Percentiles rank a stretch among this genome's conserved stretches.
Evolutionary conservation across 1,140 invertebrate species (phyloP).

Genomic region (Nylanderia fulva): DNA sequence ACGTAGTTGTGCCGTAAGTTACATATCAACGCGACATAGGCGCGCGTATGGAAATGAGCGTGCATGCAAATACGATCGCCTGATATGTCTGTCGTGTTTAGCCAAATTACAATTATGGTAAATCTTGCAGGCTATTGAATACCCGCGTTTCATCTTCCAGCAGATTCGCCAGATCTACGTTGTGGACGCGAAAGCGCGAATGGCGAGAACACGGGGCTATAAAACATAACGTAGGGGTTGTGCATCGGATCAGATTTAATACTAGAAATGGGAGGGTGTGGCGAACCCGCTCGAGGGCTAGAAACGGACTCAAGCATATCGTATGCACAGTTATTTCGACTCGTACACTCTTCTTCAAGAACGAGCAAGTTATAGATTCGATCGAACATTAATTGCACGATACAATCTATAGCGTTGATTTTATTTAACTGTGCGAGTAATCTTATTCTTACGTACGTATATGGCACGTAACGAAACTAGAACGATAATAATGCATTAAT

Average conservation of each 20-base stretch:
- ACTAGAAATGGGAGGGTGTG: slow-evolving; percentile 81
- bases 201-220: slow-evolving; percentile 56
- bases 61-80: slow-evolving; percentile 7
- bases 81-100: slow-evolving; percentile 65
- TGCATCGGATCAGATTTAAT: slow-evolving; percentile 81
- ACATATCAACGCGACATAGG: slow-evolving; percentile 49
- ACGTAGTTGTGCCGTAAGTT: slow-evolving; percentile 40
- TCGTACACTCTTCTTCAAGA: slow-evolving; percentile 71
- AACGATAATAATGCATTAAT: not conserved
- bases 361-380: not conserved
- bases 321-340: slow-evolving; percentile 73
- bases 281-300: slow-evolving; percentile 68
- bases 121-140: slow-evolving; percentile 76
- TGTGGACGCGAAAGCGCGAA: slow-evolving; percentile 32
- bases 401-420: not conserved
- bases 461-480: not conserved
- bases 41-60: slow-evolving; percentile 52
- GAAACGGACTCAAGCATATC: slow-evolving; percentile 71
- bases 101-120: slow-evolving; percentile 74
- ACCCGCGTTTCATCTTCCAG: slow-evolving; percentile 71
- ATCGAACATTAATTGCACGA: not conserved
- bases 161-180: slow-evolving; percentile 9
- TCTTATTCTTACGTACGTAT: not conserved
- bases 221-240: slow-evolving; percentile 73
- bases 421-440: not conserved